A percentile compares a stretch with the other conserved stretches of the same genome.
Conservation (phyloP, 2,113 vertebrate species). For the Gobius niger region DNA sequence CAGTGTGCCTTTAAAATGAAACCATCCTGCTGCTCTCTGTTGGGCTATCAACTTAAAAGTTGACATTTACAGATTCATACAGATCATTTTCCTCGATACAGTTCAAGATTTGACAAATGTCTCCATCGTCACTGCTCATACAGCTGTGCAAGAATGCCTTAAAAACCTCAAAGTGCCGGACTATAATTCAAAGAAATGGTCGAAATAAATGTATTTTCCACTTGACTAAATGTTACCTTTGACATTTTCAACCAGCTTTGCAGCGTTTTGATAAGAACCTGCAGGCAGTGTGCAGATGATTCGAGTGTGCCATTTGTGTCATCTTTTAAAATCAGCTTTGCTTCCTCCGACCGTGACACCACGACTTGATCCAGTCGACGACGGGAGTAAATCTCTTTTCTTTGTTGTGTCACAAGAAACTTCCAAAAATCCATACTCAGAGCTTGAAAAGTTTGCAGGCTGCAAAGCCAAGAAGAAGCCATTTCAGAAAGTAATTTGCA, state of each 20-base stretch:
- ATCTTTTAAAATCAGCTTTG: constrained; percentile 37
- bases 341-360: constrained; percentile 25
- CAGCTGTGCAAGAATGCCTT: too few species aligned
- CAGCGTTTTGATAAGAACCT: constrained; percentile 14
- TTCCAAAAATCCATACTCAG: constrained; percentile 4
- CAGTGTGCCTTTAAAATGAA: too few species aligned
- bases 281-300: neutral
- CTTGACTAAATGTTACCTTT: neutral
- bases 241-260: neutral
- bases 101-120: too few species aligned
- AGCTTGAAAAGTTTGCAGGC: constrained; percentile 23
- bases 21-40: too few species aligned
- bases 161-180: neutral
- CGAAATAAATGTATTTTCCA: neutral
- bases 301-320: constrained; percentile 12
- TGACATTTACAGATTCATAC: too few species aligned
- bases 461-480: neutral
- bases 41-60: too few species aligned
- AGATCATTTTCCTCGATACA: too few species aligned
- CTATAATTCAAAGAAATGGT: neutral
- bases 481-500: constrained; percentile 1
- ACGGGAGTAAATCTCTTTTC: constrained; percentile 37
- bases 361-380: constrained; percentile 32
- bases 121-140: too few species aligned
- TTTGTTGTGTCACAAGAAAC: constrained; percentile 33